Base-by-base conservation (phyloP, 2,888 invertebrate species). In the Teleiodes luculella region DNA sequence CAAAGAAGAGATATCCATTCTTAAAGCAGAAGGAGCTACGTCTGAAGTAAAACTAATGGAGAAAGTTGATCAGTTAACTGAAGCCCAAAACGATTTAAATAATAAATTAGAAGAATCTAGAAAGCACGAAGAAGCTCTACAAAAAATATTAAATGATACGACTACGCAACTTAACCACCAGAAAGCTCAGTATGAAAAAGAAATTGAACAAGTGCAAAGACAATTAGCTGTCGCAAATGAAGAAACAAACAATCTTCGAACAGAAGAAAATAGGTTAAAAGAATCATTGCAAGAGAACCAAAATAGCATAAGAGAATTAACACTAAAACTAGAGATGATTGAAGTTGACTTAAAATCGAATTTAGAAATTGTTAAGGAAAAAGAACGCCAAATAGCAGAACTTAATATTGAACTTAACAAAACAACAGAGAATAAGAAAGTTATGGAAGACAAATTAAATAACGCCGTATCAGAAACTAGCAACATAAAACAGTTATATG, bases 51-150 rank as follows among this genome's bases (percentile, higher is more conserved):
- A 89, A 63, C 67, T 91, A 53, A 87, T 90, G 76, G 84, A 89
- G 70, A 84, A 91, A 60, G 83, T 90, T 45, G 89, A 90, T 54
- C 86, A 87, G 67, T 64, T 91, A 39, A 83, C 86, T 51, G 84
- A 83, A 65, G 89, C 89, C 11, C 86, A 88, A 62, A 86, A 89
- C 60, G 88, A 90, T 59, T 74, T 91, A 35, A 84, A 83, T 64
- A 83, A 87, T 57, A 85, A 90, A 71, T 64, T 86, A 18, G 90
- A 90, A 68, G 84, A 86, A 69, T 88, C 91, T 50, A 79, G 80
- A 58, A 83, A 82, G 67, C 81, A 90, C 53, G 89, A 91, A 72
- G 86, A 87, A 61, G 86, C 82, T 0, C 69, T 91, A 50, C 86
- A 90, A 70, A 88, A 86, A 64, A 74, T 86, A 60, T 70, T 90